These are phyloP conservation scores for Capitella teleta DNA, from an alignment of 1,140 invertebrate species.

Conservation along the genomic window DNA sequence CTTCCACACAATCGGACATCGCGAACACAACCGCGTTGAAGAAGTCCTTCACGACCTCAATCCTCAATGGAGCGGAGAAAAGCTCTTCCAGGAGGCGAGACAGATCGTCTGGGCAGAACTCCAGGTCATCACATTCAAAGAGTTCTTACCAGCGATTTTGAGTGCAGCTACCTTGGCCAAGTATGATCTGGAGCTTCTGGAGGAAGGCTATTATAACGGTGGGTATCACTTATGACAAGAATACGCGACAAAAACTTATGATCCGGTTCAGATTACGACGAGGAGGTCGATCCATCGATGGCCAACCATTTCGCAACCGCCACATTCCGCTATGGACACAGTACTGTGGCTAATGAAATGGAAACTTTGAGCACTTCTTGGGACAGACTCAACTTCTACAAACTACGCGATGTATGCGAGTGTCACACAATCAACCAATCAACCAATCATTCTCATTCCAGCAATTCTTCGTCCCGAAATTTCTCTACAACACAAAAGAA, in stretches of 20 bases:
- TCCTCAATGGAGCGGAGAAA: slow-evolving; percentile 52
- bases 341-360: no score
- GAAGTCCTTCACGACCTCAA: slow-evolving; percentile 62
- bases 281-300: no score
- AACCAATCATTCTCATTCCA: no score
- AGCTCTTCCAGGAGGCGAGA: slow-evolving; percentile 74
- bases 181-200: not conserved
- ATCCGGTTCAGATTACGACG: no score
- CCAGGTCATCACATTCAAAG: slow-evolving; percentile 75
- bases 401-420: no score
- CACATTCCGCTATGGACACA: slow-evolving; percentile 52
- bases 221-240: no score
- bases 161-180: slow-evolving; percentile 39
- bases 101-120: slow-evolving; percentile 66
- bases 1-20: slow-evolving; percentile 93
- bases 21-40: slow-evolving; percentile 89
- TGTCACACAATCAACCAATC: no score
- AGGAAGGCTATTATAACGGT: slow-evolving; percentile 9
- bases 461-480: not conserved
- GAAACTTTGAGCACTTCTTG: no score
- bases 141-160: slow-evolving; percentile 72
- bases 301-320: slow-evolving; percentile 58
- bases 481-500: not conserved
- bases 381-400: no score
- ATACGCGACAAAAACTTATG: no score